Evolutionary conservation across 2,113 vertebrate genomes (phyloP).

Genomic region (Mobula hypostoma): DNA sequence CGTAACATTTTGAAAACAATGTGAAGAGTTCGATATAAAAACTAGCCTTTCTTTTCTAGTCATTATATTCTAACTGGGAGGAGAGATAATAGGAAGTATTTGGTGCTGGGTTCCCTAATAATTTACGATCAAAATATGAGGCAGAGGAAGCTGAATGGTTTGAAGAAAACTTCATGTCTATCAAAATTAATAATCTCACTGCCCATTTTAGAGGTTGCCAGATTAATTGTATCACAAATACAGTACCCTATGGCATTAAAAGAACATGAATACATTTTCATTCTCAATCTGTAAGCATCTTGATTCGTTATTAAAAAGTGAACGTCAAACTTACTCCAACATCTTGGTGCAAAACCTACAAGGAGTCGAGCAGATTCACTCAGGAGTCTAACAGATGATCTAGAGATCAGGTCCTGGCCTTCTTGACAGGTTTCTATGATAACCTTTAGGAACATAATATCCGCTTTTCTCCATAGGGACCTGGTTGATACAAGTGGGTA

Average conservation of each 20-base stretch:
- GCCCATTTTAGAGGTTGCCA: not conserved
- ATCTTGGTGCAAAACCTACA: not conserved
- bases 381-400: not conserved
- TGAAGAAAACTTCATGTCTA: not conserved
- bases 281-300: not conserved
- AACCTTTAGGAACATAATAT: not conserved
- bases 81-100: not conserved
- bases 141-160: not conserved
- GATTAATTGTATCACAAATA: not conserved
- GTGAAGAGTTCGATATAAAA: no score
- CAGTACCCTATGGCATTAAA: not conserved
- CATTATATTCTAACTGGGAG: no score
- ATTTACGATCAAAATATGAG: not conserved
- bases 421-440: not conserved
- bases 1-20: no score
- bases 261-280: not conserved
- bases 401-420: not conserved
- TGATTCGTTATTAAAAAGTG: not conserved
- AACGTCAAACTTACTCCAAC: not conserved
- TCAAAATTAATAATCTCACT: not conserved
- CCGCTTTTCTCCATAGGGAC: not conserved
- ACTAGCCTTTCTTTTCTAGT: no score
- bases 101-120: not conserved
- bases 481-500: not conserved
- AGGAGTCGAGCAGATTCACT: not conserved